Percentiles rank a stretch among this genome's conserved stretches.
These are phyloP conservation scores for Pseudorhombus dupliciocellatus DNA, from an alignment of 2,113 vertebrate genomes.

Conservation along the genomic window DNA sequence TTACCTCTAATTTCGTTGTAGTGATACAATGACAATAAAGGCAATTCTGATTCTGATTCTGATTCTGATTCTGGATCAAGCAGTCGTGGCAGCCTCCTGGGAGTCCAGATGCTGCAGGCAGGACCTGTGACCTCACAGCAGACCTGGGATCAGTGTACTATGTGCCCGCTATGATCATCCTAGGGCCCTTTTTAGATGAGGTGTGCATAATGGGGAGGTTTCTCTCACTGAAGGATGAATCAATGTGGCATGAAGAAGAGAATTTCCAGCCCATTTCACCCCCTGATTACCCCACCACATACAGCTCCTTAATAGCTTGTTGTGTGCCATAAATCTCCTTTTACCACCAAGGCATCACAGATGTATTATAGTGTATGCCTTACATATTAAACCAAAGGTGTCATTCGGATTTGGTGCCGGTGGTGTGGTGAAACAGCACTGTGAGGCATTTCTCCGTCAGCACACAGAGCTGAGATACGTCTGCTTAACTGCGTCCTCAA, in stretches of 20 bases:
- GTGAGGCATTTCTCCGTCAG: slow-evolving; percentile 26
- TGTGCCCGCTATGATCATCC: slow-evolving; percentile 57
- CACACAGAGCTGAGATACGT: slow-evolving; percentile 1
- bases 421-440: slow-evolving; percentile 27
- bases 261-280: slow-evolving; percentile 85
- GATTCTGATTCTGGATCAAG: too few relatives aligned
- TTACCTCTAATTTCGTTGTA: too few relatives aligned
- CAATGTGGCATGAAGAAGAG: slow-evolving; percentile 86
- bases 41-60: too few relatives aligned
- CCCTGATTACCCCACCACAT: slow-evolving; percentile 83
- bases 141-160: slow-evolving; percentile 66
- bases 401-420: slow-evolving; percentile 42
- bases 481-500: slow-evolving; percentile 28
- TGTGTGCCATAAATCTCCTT: slow-evolving; percentile 84
- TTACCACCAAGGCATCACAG: slow-evolving; percentile 74
- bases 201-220: slow-evolving; percentile 80
- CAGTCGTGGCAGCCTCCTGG: slow-evolving; percentile 43
- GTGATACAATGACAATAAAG: too few relatives aligned
- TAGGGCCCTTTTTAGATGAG: slow-evolving; percentile 74
- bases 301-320: slow-evolving; percentile 83
- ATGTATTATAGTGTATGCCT: slow-evolving; percentile 74
- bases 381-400: slow-evolving; percentile 74
- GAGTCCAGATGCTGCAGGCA: slow-evolving; percentile 58
- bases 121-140: slow-evolving; percentile 63
- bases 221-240: slow-evolving; percentile 85